Percentiles rank a stretch among this genome's conserved stretches.
These are phyloP conservation scores for Pammene aurita DNA, from an alignment of 2,888 invertebrate genomes.

Conservation along the genomic window DNA sequence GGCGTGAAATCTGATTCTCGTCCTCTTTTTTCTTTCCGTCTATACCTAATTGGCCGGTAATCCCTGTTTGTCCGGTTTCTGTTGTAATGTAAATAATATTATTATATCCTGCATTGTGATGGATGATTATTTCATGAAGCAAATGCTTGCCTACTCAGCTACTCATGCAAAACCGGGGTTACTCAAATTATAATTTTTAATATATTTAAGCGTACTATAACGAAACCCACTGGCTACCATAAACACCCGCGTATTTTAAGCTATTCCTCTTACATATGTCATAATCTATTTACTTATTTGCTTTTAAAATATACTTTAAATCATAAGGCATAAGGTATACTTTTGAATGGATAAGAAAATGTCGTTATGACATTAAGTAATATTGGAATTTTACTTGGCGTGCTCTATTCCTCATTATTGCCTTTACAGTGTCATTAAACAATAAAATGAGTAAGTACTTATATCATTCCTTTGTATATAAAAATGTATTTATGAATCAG, in stretches of 20 bases:
- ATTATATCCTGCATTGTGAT: neutral
- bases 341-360: neutral
- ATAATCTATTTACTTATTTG: neutral
- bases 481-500: neutral
- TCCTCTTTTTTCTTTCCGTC: no score
- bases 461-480: slow-evolving; percentile 41
- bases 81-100: no score
- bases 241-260: slow-evolving; percentile 36
- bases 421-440: slow-evolving; percentile 53
- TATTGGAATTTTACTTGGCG: slow-evolving; percentile 37
- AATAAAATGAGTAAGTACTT: slow-evolving; percentile 45
- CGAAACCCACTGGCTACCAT: slow-evolving; percentile 45
- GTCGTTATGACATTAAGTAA: neutral
- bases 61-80: no score
- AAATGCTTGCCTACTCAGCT: neutral
- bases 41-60: no score
- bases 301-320: neutral
- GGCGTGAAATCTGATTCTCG: no score
- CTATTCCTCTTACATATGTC: neutral
- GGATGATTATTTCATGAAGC: no score
- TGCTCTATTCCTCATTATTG: slow-evolving; percentile 53
- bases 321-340: neutral
- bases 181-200: slow-evolving; percentile 25
- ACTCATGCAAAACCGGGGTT: neutral
- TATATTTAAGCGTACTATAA: slow-evolving; percentile 46